Evolutionary conservation across 92 coral and sea anemone genomes (phyloP).

Genomic region (Nematostella vectensis): DNA sequence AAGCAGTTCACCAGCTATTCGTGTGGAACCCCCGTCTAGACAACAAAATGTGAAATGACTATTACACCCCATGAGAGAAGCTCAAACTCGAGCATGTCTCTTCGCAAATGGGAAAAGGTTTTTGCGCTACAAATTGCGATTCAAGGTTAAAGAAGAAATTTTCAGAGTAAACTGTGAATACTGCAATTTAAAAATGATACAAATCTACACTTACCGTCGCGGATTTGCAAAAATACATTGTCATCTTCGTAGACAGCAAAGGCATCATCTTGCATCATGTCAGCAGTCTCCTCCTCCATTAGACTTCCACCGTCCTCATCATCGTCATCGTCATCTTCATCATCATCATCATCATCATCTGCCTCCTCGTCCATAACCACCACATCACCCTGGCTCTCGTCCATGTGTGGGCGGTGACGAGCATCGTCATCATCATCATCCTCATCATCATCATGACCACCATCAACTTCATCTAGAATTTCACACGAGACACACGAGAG

Average conservation of each 20-base stretch:
- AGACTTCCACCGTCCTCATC: conserved; percentile 90
- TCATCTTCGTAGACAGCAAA: conserved; percentile 78
- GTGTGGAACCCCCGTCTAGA: conserved; percentile 18
- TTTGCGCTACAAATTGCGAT: too few species aligned
- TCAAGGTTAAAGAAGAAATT: too few species aligned
- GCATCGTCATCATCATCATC: conserved; percentile 26
- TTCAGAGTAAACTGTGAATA: too few species aligned
- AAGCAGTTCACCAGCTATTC: conserved; percentile 27
- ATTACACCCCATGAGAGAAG: neutral
- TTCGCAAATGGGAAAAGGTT: too few species aligned
- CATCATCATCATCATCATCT: conserved; percentile 80
- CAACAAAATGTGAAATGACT: neutral
- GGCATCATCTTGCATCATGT: conserved; percentile 72
- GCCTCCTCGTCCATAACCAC: conserved; percentile 70
- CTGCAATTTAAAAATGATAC: too few species aligned
- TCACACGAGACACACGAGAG: too few species aligned
- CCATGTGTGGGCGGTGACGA: conserved; percentile 26
- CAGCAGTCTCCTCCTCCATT: conserved; percentile 76
- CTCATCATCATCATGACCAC: conserved; percentile 47
- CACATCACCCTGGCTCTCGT: conserved; percentile 30
- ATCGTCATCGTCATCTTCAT: conserved; percentile 74
- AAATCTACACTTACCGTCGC: conserved; percentile 65
- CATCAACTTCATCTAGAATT: conserved; percentile 63
- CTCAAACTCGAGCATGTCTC: neutral
- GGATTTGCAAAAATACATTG: conserved; percentile 72